Base-by-base conservation (phyloP, 2,888 invertebrate genomes). In the Stenoptilia bipunctidactyla region DNA sequence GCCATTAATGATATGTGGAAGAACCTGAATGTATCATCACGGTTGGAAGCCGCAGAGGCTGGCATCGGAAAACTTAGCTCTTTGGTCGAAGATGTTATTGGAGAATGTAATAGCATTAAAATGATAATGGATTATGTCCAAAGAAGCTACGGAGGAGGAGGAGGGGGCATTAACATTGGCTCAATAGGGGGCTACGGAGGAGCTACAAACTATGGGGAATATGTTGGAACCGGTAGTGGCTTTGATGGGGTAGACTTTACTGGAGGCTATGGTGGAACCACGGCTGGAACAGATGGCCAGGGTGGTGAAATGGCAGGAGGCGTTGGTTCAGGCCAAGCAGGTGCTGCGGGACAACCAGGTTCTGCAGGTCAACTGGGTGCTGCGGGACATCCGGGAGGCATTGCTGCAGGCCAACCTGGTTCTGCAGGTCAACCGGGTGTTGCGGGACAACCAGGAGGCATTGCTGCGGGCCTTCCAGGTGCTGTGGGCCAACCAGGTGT, bases 1-100 rank as follows among this genome's bases (percentile, higher is more conserved):
- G 80, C 86, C 1, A 69, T 87, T 14, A 79, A 86, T 10, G 89
- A 90, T 42, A 87, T 90, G 86, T 89, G 89, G 86, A 88, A 88
- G 45, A 80, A 86, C 13, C 63, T 90, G 40, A 88, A 86, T 47
- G 73, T 90, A 0, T 84, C 85, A 0, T 89, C 90, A 46, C 79
- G 90, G 27, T 59, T 90, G 43, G 89, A 90, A 36, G 89, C 88
- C 0, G 82, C 85, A 3, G 90, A 91, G 54, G 66, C 73, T 27
- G 87, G 86, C 13, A 85, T 90, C 37, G 66, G 73, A 13, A 90
- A 89, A 59, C 61, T 89, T n/a, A 86, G 87, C 38, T 85, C 85
- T 0, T 69, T 89, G 47, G 66, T 89, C 4, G 86, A 89, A 56
- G 87, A 88, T 46, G 52, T 88, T 10, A 86, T 86, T 10, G 64